phyloP scores from a whole-genome alignment of 1,140 invertebrate genomes.

The Aphelinus certus region DNA sequence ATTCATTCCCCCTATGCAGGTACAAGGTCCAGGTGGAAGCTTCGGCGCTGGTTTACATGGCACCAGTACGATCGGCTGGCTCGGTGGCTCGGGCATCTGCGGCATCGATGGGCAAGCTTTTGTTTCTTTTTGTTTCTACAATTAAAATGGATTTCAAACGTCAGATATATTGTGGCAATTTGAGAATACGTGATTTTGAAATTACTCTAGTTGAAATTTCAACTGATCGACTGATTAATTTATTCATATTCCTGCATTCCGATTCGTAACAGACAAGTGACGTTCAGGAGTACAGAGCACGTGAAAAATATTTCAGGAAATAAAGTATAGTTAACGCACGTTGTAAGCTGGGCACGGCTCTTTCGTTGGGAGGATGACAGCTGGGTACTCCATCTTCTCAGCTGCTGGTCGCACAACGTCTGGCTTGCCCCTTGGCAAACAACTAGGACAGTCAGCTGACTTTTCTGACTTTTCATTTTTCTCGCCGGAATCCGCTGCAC shows the following conservation, averaged over 20 bases:
- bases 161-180: too few species aligned
- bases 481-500: neutral
- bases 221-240: neutral
- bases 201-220: neutral
- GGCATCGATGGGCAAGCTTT: constrained; percentile 17
- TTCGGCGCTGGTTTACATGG: constrained; percentile 52
- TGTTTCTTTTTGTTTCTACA: too few species aligned
- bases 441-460: neutral
- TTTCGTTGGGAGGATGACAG: constrained; percentile 1
- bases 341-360: constrained; percentile 26
- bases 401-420: neutral
- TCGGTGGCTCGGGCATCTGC: constrained; percentile 50
- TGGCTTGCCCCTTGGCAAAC: neutral
- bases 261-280: too few species aligned
- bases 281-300: too few species aligned
- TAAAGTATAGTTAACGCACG: too few species aligned
- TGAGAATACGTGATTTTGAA: too few species aligned
- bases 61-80: constrained; percentile 42
- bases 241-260: too few species aligned
- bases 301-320: neutral
- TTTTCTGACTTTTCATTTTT: neutral
- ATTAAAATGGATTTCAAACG: too few species aligned
- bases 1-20: constrained; percentile 34
- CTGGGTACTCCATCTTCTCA: constrained; percentile 23
- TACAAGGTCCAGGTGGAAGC: constrained; percentile 51